Percentiles rank a stretch among this genome's conserved stretches.
phyloP scores from a whole-genome alignment of 1,140 invertebrate species.

The Bombus difficillimus region DNA sequence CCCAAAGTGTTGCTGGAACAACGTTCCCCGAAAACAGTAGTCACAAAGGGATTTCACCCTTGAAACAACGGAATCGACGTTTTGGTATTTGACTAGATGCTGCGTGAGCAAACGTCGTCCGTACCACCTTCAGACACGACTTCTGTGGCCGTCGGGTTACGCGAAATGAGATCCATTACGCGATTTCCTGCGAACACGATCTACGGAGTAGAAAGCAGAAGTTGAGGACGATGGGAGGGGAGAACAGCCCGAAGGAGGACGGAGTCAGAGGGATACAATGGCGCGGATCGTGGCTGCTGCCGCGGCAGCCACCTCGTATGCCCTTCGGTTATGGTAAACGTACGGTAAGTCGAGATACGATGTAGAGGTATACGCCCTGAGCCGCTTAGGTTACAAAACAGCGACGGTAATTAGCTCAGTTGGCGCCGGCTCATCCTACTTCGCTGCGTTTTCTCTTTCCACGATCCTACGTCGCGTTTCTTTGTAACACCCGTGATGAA shows the following conservation, averaged over 20 bases:
- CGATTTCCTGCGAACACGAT: conserved; percentile 71
- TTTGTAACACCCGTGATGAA: conserved; percentile 21
- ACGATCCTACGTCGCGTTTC: conserved; percentile 26
- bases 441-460: conserved; percentile 32
- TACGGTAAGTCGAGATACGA: conserved; percentile 72
- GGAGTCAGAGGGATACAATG: conserved; percentile 52
- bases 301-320: conserved; percentile 38
- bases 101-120: background rate
- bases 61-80: background rate
- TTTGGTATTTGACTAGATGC: conserved; percentile 19
- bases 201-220: conserved; percentile 28
- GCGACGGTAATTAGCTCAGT: conserved; percentile 74
- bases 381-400: conserved; percentile 77
- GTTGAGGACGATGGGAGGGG: background rate
- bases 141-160: conserved; percentile 59
- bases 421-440: conserved; percentile 61
- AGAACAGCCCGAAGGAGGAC: conserved; percentile 20
- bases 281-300: conserved; percentile 49
- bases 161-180: conserved; percentile 69
- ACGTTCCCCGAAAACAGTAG: conserved; percentile 13
- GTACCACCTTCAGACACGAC: conserved; percentile 50
- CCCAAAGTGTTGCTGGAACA: conserved; percentile 1
- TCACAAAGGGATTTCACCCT: background rate
- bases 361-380: conserved; percentile 57
- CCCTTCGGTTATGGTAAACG: conserved; percentile 69